phyloP scores from a whole-genome alignment of 35 echinoderm and acorn worm genomes.

The Hemicentrotus pulcherrimus region DNA sequence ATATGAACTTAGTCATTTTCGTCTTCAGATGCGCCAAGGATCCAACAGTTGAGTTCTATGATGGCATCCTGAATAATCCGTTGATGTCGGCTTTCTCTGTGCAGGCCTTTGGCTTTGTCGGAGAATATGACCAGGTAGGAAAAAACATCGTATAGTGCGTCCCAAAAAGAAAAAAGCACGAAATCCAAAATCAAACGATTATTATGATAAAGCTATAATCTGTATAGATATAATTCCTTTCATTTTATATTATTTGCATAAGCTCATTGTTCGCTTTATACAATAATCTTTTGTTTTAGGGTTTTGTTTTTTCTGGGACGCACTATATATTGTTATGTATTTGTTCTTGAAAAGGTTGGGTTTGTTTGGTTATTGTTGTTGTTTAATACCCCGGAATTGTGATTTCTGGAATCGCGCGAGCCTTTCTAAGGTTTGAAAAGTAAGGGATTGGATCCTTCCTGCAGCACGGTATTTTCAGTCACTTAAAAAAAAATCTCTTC shows the following conservation, averaged over 20 bases:
- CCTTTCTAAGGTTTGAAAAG: neutral
- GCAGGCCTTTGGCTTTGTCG: neutral
- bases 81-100: constrained; percentile 4
- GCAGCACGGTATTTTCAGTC: neutral
- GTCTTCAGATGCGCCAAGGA: neutral
- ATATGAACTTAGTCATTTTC: neutral
- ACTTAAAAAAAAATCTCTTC: neutral
- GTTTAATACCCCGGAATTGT: too few relatives aligned
- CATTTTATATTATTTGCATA: too few relatives aligned
- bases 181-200: neutral
- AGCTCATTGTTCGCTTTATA: too few relatives aligned
- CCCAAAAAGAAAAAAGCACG: neutral
- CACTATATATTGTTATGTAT: too few relatives aligned
- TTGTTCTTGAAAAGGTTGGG: too few relatives aligned
- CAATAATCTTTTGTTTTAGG: too few relatives aligned
- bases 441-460: neutral
- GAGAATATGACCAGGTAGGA: constrained; percentile 18
- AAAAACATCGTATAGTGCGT: neutral
- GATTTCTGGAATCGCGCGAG: too few relatives aligned
- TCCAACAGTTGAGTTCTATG: constrained; percentile 22
- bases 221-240: too few relatives aligned
- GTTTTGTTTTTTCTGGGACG: too few relatives aligned
- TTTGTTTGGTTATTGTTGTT: too few relatives aligned
- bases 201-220: neutral
- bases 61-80: neutral